A percentile compares a stretch with the other conserved stretches of the same genome.
Conservation (phyloP, 2,113 vertebrate species). For the Cygnus atratus region DNA sequence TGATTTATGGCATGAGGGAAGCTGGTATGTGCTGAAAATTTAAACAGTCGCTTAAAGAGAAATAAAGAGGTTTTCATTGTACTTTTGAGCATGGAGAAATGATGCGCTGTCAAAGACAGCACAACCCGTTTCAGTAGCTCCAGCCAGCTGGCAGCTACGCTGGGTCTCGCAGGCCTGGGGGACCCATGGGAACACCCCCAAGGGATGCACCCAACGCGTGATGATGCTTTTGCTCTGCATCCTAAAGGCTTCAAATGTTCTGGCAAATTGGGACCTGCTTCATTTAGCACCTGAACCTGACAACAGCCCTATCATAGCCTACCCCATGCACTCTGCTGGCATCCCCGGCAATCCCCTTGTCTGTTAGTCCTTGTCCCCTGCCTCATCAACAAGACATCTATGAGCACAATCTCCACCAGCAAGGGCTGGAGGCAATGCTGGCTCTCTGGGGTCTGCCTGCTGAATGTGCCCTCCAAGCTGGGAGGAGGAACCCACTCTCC, state of each 20-base stretch:
- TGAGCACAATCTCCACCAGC: not conserved
- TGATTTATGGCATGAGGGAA: not conserved
- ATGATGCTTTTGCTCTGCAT: accelerated
- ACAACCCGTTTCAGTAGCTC: not conserved
- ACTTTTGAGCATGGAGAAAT: not conserved
- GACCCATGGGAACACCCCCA: not conserved
- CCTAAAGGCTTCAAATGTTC: not conserved
- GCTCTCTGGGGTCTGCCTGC: not conserved
- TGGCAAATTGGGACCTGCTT: not conserved
- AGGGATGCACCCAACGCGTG: accelerated
- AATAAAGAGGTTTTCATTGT: not conserved
- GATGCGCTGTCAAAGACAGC: not conserved
- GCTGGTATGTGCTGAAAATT: not conserved
- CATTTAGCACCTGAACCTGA: not conserved
- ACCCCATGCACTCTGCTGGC: accelerated
- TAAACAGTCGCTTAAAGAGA: not conserved
- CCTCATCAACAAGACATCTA: accelerated
- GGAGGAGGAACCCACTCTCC: not conserved
- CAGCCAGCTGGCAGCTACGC: not conserved
- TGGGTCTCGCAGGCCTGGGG: not conserved
- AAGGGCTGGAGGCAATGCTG: not conserved
- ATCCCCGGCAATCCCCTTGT: not conserved
- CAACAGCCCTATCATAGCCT: not conserved
- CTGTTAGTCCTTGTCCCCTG: not conserved
- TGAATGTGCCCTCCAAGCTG: accelerated